Percentiles rank a stretch among this genome's conserved stretches.
phyloP scores from a whole-genome alignment of 1,140 invertebrate genomes.

The Drosophila mauritiana region DNA sequence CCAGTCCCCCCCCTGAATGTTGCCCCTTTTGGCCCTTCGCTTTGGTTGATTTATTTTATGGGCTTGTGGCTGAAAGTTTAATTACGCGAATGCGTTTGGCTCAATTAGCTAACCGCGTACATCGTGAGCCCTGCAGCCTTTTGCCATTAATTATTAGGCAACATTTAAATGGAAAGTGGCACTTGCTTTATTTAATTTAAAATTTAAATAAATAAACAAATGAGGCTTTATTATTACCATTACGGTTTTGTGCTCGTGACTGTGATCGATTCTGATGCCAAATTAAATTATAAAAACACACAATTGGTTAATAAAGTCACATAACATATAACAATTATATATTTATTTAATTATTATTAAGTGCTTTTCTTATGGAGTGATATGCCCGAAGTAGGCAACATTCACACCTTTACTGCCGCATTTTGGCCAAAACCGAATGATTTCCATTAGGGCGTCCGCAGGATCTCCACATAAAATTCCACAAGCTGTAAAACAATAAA shows the following conservation, averaged over 20 bases:
- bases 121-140: conserved; percentile 1
- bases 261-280: too few species aligned
- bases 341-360: neutral
- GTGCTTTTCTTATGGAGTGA: neutral
- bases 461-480: conserved; percentile 1
- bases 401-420: neutral
- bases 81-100: conserved; percentile 42
- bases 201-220: conserved; percentile 12
- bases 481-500: conserved; percentile 53
- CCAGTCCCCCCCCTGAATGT: conserved; percentile 7
- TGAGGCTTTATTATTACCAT: conserved; percentile 3
- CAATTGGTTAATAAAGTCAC: too few species aligned
- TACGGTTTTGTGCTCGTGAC: neutral
- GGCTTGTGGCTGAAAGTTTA: conserved; percentile 24
- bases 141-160: conserved; percentile 25
- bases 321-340: too few species aligned
- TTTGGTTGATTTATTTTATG: conserved; percentile 16
- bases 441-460: conserved; percentile 11
- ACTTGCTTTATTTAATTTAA: conserved; percentile 17
- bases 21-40: conserved; percentile 4
- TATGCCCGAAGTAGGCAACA: conserved; percentile 27
- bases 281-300: too few species aligned
- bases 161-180: conserved; percentile 6
- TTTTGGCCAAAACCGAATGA: conserved; percentile 17
- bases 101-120: conserved; percentile 38